Evolutionary conservation across 2,888 invertebrate genomes (phyloP), one percentile per base, ranked within the genome.

Genomic region (Carterocephalus palaemon): DNA sequence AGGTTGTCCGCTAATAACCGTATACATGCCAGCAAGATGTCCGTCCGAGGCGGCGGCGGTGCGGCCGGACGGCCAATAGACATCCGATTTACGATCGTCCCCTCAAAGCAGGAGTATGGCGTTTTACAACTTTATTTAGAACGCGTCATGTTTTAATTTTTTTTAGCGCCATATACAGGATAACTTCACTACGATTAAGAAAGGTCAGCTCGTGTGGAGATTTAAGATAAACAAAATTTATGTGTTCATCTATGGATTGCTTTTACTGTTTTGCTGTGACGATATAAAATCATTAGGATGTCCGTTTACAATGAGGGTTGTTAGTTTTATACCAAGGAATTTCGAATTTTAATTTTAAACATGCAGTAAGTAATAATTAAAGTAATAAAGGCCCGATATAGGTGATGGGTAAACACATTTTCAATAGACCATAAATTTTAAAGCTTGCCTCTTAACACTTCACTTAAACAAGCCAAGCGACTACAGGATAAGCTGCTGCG

Each of bases 51-150:
- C n/a, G n/a, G 59, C 56, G 59, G 60, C 64, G 66, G 68, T n/a
- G 66, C 62, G 60, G 56, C 62, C 59, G 61, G 57, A 62, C 59
- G 59, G 63, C 72, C 67, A 75, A 71, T 75, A 70, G 67, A 67
- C 60, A 57, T 49, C 66, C 70, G 67, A 82, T 84, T 82, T 82
- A 85, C 71, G 73, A 69, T 64, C 68, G 69, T 65, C 67, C 74
- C 75, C 70, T 72, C 66, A 59, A 64, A 54, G 66, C 68, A 74
- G 75, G 74, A 71, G 70, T 75, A 70, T 61, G 60, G 67, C 68
- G 64, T 75, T 82, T 79, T 77, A 82, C 73, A 77, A 72, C 80
- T 80, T 76, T 75, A 83, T 82, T 80, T 75, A 72, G 75, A 75
- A 62, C 66, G 65, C 66, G 65, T 57, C 70, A 65, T 62, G 63